Conservation (phyloP, 2,888 invertebrate genomes). For the Hemicrepidius hirtus region DNA sequence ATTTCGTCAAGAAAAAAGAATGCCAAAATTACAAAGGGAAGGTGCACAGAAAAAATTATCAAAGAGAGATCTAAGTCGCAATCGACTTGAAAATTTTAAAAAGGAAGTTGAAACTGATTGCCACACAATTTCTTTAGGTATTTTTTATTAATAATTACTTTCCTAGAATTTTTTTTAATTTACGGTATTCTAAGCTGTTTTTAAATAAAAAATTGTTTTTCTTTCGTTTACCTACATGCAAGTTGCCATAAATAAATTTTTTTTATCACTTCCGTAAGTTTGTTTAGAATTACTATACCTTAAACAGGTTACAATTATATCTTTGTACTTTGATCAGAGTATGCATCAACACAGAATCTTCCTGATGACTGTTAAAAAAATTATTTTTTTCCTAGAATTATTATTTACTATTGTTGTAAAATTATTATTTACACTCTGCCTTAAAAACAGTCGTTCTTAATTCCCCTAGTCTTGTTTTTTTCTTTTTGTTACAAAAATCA, state of each 20-base stretch:
- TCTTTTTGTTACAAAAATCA: no score
- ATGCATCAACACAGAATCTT: background rate
- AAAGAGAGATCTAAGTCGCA: constrained; percentile 68
- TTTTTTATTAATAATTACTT: constrained; percentile 1
- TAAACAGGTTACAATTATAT: no score
- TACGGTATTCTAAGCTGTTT: background rate
- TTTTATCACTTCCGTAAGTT: no score
- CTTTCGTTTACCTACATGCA: no score
- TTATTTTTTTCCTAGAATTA: no score
- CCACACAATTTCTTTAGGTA: constrained; percentile 72
- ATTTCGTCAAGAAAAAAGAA: constrained; percentile 13
- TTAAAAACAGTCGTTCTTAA: no score
- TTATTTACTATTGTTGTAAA: no score
- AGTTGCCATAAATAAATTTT: no score
- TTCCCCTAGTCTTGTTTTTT: no score
- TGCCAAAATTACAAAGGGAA: background rate
- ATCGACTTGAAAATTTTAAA: constrained; percentile 74
- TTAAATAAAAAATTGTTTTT: background rate
- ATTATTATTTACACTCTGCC: no score
- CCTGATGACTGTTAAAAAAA: background rate
- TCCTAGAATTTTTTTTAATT: background rate
- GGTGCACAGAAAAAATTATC: constrained; percentile 22
- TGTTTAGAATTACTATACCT: background rate
- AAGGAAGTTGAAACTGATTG: constrained; percentile 76
- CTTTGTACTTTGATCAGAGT: no score